Percentiles rank a stretch among this genome's conserved stretches.
Evolutionary conservation across 2,888 invertebrate species (phyloP).

Genomic region (Blastobasis lacticolella): DNA sequence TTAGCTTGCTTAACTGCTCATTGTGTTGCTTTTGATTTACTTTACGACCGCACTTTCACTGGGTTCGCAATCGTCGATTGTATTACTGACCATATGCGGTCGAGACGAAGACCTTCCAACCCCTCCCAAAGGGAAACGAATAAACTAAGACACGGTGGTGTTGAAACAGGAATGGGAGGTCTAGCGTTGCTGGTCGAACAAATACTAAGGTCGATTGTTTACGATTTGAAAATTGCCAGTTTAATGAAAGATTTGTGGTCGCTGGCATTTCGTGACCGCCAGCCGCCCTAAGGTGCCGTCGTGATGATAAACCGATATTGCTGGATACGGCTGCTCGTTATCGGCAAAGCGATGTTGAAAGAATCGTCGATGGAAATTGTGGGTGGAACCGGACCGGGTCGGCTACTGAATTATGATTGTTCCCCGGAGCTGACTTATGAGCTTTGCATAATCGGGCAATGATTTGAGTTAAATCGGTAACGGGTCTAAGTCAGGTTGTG

Average conservation of each 20-base stretch:
- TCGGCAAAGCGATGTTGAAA: slow-evolving; percentile 1
- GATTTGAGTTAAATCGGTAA: too few species aligned
- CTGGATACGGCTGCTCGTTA: slow-evolving; percentile 2
- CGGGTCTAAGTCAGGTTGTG: too few species aligned
- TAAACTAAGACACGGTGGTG: not conserved
- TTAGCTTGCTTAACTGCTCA: slow-evolving; percentile 48
- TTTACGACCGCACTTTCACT: slow-evolving; percentile 56
- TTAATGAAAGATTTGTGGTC: slow-evolving; percentile 23
- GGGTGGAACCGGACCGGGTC: not conserved
- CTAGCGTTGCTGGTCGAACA: not conserved
- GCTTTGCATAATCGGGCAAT: too few species aligned
- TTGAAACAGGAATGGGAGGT: too few species aligned
- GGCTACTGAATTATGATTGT: too few species aligned
- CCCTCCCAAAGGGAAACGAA: not conserved
- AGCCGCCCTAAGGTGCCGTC: slow-evolving; percentile 11
- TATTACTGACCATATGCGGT: slow-evolving; percentile 22
- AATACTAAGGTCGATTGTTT: slow-evolving; percentile 27
- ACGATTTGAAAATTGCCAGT: slow-evolving; percentile 29
- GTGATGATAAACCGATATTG: slow-evolving; percentile 11
- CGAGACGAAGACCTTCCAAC: slow-evolving; percentile 1
- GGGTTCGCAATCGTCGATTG: slow-evolving; percentile 25
- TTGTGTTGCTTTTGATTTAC: slow-evolving; percentile 59
- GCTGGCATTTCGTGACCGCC: slow-evolving; percentile 13
- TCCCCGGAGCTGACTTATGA: too few species aligned
- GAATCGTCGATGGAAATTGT: not conserved